These are phyloP conservation scores for Chelmon rostratus DNA, from an alignment of 2,797 vertebrate genomes.

Conservation along the genomic window DNA sequence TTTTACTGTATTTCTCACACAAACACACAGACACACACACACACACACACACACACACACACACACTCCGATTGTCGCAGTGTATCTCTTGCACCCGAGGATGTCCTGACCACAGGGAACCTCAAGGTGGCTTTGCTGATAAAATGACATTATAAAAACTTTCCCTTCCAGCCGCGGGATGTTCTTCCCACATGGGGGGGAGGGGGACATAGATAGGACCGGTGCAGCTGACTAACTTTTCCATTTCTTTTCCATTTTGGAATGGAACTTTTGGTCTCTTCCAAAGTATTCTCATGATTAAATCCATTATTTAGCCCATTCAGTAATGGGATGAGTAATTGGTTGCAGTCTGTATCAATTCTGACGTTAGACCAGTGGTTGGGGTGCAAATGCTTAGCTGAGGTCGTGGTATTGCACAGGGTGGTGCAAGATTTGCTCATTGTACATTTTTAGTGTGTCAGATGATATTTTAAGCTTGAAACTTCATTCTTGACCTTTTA, in stretches of 20 bases:
- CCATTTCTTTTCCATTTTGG: background rate
- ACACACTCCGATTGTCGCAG: background rate
- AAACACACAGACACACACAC: background rate
- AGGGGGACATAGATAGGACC: background rate
- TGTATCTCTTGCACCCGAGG: constrained; percentile 6
- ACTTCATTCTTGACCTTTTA: too few species aligned
- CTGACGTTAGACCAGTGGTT: background rate
- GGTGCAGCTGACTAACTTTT: background rate
- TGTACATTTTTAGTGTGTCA: too few species aligned
- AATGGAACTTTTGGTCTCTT: background rate
- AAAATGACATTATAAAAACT: constrained; percentile 1
- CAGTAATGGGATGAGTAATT: background rate
- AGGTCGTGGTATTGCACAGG: too few species aligned
- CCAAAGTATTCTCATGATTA: background rate
- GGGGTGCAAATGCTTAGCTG: too few species aligned
- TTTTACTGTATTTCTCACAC: background rate
- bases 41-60: background rate
- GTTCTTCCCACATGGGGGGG: background rate
- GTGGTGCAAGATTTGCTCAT: too few species aligned
- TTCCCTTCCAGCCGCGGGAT: constrained; percentile 33
- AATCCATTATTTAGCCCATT: background rate
- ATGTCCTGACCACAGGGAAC: constrained; percentile 23
- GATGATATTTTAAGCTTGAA: background rate
- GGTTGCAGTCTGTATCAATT: background rate
- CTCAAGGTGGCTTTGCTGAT: constrained; percentile 54